Conservation (phyloP, 1,140 invertebrate genomes). For the Brachionus sp. region DNA sequence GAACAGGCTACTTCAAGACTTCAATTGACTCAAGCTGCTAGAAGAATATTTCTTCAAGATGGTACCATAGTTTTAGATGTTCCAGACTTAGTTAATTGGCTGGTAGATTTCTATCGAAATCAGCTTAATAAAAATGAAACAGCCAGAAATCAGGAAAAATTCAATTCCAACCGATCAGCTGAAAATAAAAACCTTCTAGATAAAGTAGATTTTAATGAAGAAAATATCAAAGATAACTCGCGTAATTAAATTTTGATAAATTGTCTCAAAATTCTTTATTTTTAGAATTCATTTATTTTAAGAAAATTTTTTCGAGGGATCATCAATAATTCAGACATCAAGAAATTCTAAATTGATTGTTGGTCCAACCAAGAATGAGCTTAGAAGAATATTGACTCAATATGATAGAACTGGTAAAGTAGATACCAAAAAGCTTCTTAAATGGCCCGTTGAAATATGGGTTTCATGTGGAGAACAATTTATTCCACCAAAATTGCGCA, state of each 20-base stretch:
- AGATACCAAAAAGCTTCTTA: conserved; percentile 48
- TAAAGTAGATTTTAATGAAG: conserved; percentile 23
- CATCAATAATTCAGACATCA: not conserved
- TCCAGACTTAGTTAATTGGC: conserved; percentile 55
- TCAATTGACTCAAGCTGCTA: conserved; percentile 52
- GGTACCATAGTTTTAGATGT: conserved; percentile 54
- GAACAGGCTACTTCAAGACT: conserved; percentile 54
- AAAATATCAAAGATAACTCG: not conserved
- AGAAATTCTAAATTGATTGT: not conserved
- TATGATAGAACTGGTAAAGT: conserved; percentile 16
- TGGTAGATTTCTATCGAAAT: conserved; percentile 52
- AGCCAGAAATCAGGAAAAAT: not conserved
- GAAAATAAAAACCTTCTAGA: conserved; percentile 13
- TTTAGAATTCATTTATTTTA: not conserved
- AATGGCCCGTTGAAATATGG: conserved; percentile 59
- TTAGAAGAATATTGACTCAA: not conserved
- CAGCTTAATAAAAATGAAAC: conserved; percentile 13
- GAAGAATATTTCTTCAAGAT: conserved; percentile 55
- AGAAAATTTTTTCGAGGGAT: not conserved
- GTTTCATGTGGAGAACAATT: conserved; percentile 57
- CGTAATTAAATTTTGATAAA: not conserved
- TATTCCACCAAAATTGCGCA: conserved; percentile 50
- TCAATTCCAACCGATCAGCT: not conserved
- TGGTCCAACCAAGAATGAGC: not conserved
- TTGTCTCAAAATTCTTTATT: not conserved